Percentiles rank a stretch among this genome's conserved stretches.
Conservation (phyloP, 1,140 invertebrate species). For the Galendromus occidentalis region DNA sequence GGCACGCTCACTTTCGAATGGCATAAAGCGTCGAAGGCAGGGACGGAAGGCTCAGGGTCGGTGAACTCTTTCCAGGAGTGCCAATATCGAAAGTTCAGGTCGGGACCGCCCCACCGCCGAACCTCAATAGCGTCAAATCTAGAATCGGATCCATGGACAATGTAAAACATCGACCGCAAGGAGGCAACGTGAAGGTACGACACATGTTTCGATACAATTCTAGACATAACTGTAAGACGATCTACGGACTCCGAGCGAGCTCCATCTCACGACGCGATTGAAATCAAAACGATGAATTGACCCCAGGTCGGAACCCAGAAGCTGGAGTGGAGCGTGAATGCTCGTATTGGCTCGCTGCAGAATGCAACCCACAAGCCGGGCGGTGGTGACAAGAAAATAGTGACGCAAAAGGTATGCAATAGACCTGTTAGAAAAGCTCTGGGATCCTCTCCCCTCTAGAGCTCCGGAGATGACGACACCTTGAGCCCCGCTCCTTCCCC, state of each 20-base stretch:
- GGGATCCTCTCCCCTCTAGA: too few species aligned
- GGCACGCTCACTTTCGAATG: too few species aligned
- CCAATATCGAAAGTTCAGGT: constrained; percentile 86
- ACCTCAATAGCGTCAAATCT: constrained; percentile 67
- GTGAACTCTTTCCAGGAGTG: constrained; percentile 35
- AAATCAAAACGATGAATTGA: neutral
- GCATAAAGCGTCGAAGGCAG: too few species aligned
- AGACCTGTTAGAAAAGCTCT: too few species aligned
- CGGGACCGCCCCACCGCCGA: constrained; percentile 66
- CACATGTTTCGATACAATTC: too few species aligned
- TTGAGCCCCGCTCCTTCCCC: too few species aligned
- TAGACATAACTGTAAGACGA: too few species aligned
- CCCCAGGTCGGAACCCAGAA: constrained; percentile 39
- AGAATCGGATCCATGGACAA: constrained; percentile 90
- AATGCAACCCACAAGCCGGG: constrained; percentile 78
- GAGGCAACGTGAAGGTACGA: constrained; percentile 68
- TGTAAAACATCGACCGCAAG: constrained; percentile 67
- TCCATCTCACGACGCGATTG: too few species aligned
- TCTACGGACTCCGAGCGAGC: too few species aligned
- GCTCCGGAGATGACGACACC: too few species aligned
- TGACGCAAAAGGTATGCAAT: too few species aligned
- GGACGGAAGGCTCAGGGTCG: too few species aligned
- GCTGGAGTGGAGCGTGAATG: constrained; percentile 55
- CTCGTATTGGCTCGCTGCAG: constrained; percentile 71
- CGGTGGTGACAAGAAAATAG: constrained; percentile 61